Evolutionary conservation across 1,140 invertebrate genomes (phyloP).

Genomic region (Oedothorax gibbosus): DNA sequence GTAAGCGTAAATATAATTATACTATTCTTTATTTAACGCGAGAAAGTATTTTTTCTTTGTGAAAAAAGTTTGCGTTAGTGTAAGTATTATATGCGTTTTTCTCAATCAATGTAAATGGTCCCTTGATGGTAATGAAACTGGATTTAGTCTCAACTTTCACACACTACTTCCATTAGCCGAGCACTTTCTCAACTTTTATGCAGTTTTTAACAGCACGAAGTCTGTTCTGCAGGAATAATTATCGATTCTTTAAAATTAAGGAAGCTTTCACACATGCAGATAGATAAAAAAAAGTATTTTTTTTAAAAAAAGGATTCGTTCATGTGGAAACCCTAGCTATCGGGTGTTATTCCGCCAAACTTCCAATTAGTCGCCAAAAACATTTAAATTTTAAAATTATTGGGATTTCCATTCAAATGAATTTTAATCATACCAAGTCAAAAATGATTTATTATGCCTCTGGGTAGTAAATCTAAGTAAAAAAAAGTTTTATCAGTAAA

Average conservation of each 20-base stretch:
- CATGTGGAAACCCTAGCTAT: too few species aligned
- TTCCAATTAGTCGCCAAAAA: too few species aligned
- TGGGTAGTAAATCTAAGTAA: too few species aligned
- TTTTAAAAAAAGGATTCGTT: too few species aligned
- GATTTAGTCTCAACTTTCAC: constrained; percentile 5
- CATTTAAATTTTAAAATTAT: too few species aligned
- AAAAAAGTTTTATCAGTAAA: too few species aligned
- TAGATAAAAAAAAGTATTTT: too few species aligned
- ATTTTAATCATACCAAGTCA: too few species aligned
- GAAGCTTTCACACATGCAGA: too few species aligned
- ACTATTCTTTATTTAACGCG: constrained; percentile 38
- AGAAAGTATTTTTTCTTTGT: constrained; percentile 13
- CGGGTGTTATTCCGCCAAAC: too few species aligned
- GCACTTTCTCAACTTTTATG: constrained; percentile 24
- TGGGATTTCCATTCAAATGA: too few species aligned
- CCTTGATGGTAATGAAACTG: constrained; percentile 32
- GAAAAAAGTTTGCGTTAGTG: constrained; percentile 17
- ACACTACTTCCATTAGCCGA: constrained; percentile 33
- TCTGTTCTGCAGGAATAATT: constrained; percentile 10
- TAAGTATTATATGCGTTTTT: constrained; percentile 18
- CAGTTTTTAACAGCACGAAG: constrained; percentile 24
- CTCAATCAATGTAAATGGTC: constrained; percentile 40
- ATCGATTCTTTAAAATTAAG: constrained; percentile 8
- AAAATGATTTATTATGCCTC: too few species aligned
- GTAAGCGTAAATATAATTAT: constrained; percentile 37